Evolutionary conservation across 2,888 invertebrate species (phyloP).

Genomic region (Sabellastarte sp.): DNA sequence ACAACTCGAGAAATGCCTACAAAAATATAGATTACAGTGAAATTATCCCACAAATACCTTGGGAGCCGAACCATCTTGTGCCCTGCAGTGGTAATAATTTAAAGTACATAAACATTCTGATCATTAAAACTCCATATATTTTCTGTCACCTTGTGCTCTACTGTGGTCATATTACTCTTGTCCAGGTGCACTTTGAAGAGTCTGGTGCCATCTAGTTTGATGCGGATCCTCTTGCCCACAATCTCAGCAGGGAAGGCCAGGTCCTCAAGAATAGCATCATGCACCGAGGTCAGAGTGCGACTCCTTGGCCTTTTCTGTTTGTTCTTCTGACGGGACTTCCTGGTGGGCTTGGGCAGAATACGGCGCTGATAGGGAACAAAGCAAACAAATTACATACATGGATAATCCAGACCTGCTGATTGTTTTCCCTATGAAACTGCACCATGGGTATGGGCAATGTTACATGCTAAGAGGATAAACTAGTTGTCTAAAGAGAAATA

Average conservation of each 20-base stretch:
- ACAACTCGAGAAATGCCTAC: too few species aligned
- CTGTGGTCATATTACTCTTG: constrained; percentile 97
- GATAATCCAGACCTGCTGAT: too few species aligned
- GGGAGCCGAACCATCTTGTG: too few species aligned
- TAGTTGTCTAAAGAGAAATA: too few species aligned
- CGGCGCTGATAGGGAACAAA: constrained; percentile 71
- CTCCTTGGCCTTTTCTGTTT: constrained; percentile 76
- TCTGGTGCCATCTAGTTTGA: constrained; percentile 93
- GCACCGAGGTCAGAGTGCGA: constrained; percentile 94
- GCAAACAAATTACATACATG: neutral
- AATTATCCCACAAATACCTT: too few species aligned
- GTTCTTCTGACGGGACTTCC: constrained; percentile 78
- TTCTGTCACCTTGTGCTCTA: constrained; percentile 94
- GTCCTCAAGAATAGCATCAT: constrained; percentile 95
- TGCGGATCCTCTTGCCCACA: constrained; percentile 94
- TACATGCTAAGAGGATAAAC: too few species aligned
- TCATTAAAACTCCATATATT: too few species aligned
- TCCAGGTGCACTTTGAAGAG: constrained; percentile 91
- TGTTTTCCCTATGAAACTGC: too few species aligned
- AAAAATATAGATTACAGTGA: too few species aligned
- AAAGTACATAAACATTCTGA: too few species aligned
- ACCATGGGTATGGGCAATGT: too few species aligned
- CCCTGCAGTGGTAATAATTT: too few species aligned
- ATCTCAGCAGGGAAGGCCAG: constrained; percentile 98
- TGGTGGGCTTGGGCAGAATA: constrained; percentile 95